Evolutionary conservation across 2,888 invertebrate genomes (phyloP).

Genomic region (Subacronicta megacephala): DNA sequence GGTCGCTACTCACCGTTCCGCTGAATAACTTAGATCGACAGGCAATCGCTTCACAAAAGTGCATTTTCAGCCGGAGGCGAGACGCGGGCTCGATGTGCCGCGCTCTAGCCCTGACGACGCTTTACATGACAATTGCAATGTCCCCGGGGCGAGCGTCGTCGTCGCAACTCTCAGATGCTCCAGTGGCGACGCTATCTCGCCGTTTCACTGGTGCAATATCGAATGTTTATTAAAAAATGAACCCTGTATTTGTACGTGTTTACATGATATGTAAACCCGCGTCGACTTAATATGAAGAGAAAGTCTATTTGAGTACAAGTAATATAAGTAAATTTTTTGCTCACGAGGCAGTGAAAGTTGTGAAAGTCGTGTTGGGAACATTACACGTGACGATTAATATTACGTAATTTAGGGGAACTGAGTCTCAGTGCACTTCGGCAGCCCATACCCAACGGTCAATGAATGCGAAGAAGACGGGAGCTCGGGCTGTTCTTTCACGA

Average conservation of each 20-base stretch:
- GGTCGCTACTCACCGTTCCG: slow-evolving; percentile 69
- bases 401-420: slow-evolving; percentile 29
- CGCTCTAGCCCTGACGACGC: slow-evolving; percentile 74
- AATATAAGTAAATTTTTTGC: slow-evolving; percentile 55
- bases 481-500: slow-evolving; percentile 79
- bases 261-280: slow-evolving; percentile 33
- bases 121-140: slow-evolving; percentile 87
- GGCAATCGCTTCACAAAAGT: slow-evolving; percentile 86
- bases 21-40: slow-evolving; percentile 83
- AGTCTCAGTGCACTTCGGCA: slow-evolving; percentile 43
- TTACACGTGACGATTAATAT: slow-evolving; percentile 29
- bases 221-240: slow-evolving; percentile 61
- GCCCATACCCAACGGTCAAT: slow-evolving; percentile 66
- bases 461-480: slow-evolving; percentile 63
- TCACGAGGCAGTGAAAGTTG: slow-evolving; percentile 71
- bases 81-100: slow-evolving; percentile 68
- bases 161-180: slow-evolving; percentile 70
- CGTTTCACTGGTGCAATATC: slow-evolving; percentile 65
- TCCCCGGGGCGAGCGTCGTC: slow-evolving; percentile 74
- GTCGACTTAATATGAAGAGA: slow-evolving; percentile 40
- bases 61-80: slow-evolving; percentile 86
- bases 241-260: slow-evolving; percentile 29
- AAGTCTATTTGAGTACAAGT: slow-evolving; percentile 61
- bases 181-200: slow-evolving; percentile 65
- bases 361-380: slow-evolving; percentile 61